Percentiles rank a stretch among this genome's conserved stretches.
Evolutionary conservation across 2,113 vertebrate species (phyloP).

Genomic region (Columba livia): DNA sequence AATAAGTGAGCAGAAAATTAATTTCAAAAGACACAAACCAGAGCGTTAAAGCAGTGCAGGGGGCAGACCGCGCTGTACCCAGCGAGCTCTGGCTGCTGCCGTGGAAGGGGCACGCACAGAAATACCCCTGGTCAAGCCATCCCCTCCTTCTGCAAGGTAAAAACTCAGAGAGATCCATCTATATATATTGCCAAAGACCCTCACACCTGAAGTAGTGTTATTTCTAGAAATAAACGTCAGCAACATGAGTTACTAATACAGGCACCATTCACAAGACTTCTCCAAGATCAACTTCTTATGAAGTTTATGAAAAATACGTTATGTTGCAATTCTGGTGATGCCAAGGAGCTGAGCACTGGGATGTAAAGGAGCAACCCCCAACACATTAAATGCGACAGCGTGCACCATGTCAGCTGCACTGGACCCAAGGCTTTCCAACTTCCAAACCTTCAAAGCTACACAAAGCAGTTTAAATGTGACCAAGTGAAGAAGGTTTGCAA

Average conservation of each 20-base stretch:
- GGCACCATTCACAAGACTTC: neutral
- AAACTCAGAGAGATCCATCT: neutral
- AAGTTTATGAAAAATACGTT: neutral
- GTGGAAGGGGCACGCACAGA: neutral
- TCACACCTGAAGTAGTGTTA: neutral
- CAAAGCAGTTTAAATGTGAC: neutral
- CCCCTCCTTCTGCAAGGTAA: neutral
- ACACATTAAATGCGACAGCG: neutral
- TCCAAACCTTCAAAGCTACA: neutral
- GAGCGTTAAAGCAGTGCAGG: neutral
- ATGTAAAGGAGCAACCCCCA: neutral
- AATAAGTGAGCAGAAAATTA: neutral
- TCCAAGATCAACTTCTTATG: neutral
- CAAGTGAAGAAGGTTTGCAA: neutral
- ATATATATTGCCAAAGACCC: neutral
- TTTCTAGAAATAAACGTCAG: neutral
- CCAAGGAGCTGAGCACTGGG: neutral
- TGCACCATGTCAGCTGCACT: neutral
- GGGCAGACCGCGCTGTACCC: neutral
- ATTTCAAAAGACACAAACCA: neutral
- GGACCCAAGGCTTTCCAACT: neutral
- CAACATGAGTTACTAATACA: neutral
- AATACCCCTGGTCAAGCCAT: neutral
- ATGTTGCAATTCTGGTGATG: neutral
- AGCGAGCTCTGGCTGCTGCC: neutral